Conservation (phyloP, 2,888 invertebrate genomes). For the Oscheius sp. region DNA sequence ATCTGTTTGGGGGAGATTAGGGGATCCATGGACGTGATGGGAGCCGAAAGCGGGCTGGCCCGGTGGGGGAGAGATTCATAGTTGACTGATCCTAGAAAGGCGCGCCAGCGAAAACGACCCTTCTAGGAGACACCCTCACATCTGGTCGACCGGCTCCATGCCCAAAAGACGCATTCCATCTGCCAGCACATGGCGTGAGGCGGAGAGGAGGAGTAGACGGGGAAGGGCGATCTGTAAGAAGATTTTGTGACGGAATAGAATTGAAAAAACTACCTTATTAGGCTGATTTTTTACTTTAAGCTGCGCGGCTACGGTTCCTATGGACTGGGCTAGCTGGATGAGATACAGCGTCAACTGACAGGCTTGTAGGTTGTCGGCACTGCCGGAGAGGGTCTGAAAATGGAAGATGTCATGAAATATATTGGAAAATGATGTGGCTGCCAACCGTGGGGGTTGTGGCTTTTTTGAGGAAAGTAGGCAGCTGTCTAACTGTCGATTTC, state of each 20-base stretch:
- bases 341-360: constrained; percentile 61
- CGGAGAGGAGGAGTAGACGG: constrained; percentile 63
- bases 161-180: constrained; percentile 67
- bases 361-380: constrained; percentile 58
- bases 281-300: constrained; percentile 55
- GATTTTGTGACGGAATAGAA: neutral
- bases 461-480: too few species aligned
- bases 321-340: constrained; percentile 55
- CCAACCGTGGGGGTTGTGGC: too few species aligned
- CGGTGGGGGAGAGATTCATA: neutral
- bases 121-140: constrained; percentile 59
- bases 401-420: neutral
- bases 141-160: constrained; percentile 56
- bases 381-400: constrained; percentile 35
- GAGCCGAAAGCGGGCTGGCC: too few species aligned
- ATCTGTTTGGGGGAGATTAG: too few species aligned
- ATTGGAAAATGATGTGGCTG: too few species aligned
- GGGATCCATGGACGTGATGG: too few species aligned
- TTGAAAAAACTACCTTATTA: constrained; percentile 38
- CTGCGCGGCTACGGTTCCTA: constrained; percentile 56
- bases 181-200: constrained; percentile 62
- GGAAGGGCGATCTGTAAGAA: constrained; percentile 54
- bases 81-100: constrained; percentile 50
- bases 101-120: constrained; percentile 38
- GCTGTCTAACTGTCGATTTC: too few species aligned